These are phyloP conservation scores for Conops quadrifasciatus DNA, from an alignment of 2,888 invertebrate genomes.

Conservation along the genomic window DNA sequence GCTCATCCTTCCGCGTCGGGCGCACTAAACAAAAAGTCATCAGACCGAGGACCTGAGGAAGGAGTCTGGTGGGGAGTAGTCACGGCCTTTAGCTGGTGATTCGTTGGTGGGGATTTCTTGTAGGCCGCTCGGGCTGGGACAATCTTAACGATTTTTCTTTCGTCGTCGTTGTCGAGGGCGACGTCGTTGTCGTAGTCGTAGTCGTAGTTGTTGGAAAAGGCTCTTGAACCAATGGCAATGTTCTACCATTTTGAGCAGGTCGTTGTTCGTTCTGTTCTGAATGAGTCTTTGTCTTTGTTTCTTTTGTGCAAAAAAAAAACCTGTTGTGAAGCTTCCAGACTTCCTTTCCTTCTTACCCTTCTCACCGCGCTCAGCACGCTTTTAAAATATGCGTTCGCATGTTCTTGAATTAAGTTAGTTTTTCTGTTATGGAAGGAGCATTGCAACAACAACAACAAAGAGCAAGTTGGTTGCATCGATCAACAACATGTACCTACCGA, in stretches of 20 bases:
- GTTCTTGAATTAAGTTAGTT: constrained; percentile 37
- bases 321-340: constrained; percentile 8
- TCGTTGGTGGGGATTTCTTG: background rate
- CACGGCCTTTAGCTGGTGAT: background rate
- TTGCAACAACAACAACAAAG: constrained; percentile 1
- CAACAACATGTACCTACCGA: background rate
- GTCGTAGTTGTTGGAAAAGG: background rate
- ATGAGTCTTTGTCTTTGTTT: too few species aligned
- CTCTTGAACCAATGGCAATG: constrained; percentile 24
- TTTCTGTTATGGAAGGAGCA: constrained; percentile 20
- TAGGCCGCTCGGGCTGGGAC: too few species aligned
- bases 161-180: background rate
- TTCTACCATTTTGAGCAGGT: constrained; percentile 29
- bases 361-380: background rate
- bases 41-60: too few species aligned
- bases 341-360: background rate
- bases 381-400: constrained; percentile 38
- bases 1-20: constrained; percentile 15
- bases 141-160: background rate
- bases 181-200: too few species aligned
- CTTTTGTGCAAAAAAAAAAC: constrained; percentile 2
- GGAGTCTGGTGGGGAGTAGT: too few species aligned
- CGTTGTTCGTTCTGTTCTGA: background rate
- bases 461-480: background rate
- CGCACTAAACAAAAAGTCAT: background rate